Evolutionary conservation across 2,888 invertebrate genomes (phyloP).

Genomic region (Cistogaster globosa): DNA sequence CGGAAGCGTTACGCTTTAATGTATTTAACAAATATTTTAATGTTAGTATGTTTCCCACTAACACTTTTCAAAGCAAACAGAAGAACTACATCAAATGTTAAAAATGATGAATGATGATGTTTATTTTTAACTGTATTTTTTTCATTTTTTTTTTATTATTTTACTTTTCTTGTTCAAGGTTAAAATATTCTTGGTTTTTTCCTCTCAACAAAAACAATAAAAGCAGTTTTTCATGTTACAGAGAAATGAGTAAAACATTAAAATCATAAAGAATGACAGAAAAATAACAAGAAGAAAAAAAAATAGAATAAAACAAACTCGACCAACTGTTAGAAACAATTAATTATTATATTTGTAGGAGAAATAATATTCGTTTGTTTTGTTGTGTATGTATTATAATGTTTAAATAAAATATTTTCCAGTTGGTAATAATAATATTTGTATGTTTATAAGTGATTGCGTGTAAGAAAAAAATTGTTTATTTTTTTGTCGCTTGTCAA

Average conservation of each 20-base stretch:
- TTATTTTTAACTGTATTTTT: conserved; percentile 38
- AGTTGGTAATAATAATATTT: conserved; percentile 24
- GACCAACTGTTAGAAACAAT: conserved; percentile 53
- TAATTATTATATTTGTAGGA: conserved; percentile 11
- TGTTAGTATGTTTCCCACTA: neutral
- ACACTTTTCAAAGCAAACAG: conserved; percentile 4
- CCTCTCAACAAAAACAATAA: conserved; percentile 1
- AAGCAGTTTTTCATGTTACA: conserved; percentile 8
- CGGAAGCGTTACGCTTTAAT: neutral
- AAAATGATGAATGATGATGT: conserved; percentile 49
- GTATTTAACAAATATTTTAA: conserved; percentile 5
- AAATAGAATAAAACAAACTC: conserved; percentile 5
- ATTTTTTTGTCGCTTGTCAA: neutral
- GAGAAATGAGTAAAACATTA: conserved; percentile 8
- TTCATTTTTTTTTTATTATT: neutral
- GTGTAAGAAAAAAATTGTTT: neutral
- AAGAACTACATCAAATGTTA: conserved; percentile 9
- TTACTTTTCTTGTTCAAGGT: conserved; percentile 47
- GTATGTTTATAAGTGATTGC: neutral
- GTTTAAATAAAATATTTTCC: conserved; percentile 23
- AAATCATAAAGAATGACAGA: conserved; percentile 6
- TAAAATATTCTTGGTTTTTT: conserved; percentile 22
- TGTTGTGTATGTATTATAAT: neutral
- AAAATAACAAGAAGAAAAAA: no score
- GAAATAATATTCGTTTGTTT: neutral